These are phyloP conservation scores for Eudemis profundana DNA, from an alignment of 2,888 invertebrate genomes.

Conservation along the genomic window DNA sequence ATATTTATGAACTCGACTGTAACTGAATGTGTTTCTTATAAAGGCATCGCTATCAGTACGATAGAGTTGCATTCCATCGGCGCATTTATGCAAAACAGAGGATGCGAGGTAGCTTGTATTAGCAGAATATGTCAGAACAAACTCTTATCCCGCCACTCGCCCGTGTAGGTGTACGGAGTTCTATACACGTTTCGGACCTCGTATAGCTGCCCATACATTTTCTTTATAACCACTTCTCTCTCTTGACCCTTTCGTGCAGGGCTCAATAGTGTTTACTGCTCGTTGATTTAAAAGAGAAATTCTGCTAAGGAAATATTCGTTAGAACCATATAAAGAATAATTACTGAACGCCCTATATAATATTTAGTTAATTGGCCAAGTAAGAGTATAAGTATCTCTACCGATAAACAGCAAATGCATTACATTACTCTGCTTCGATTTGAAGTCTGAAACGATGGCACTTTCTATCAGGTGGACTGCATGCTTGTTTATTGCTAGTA, in stretches of 20 bases:
- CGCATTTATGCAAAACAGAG: too few species aligned
- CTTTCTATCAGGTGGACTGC: too few species aligned
- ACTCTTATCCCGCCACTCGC: neutral
- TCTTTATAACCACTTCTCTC: slow-evolving; percentile 61
- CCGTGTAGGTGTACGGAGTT: slow-evolving; percentile 14
- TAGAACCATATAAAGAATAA: neutral
- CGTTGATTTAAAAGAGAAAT: slow-evolving; percentile 47
- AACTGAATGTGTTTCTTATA: too few species aligned
- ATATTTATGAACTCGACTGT: too few species aligned
- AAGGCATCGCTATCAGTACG: too few species aligned
- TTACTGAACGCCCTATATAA: neutral
- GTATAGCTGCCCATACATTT: slow-evolving; percentile 59
- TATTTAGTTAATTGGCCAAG: too few species aligned
- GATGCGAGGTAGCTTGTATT: neutral
- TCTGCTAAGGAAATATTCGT: slow-evolving; percentile 4
- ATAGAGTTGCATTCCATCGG: too few species aligned
- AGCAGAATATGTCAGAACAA: neutral
- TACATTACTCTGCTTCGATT: too few species aligned
- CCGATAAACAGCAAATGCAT: too few species aligned
- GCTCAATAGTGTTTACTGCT: slow-evolving; percentile 47
- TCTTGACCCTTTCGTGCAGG: slow-evolving; percentile 57
- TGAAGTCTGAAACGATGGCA: too few species aligned
- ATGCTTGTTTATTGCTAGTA: too few species aligned
- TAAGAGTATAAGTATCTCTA: too few species aligned
- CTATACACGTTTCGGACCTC: slow-evolving; percentile 51